Base-by-base conservation (phyloP, 2,888 invertebrate species). In the Polia nebulosa region DNA sequence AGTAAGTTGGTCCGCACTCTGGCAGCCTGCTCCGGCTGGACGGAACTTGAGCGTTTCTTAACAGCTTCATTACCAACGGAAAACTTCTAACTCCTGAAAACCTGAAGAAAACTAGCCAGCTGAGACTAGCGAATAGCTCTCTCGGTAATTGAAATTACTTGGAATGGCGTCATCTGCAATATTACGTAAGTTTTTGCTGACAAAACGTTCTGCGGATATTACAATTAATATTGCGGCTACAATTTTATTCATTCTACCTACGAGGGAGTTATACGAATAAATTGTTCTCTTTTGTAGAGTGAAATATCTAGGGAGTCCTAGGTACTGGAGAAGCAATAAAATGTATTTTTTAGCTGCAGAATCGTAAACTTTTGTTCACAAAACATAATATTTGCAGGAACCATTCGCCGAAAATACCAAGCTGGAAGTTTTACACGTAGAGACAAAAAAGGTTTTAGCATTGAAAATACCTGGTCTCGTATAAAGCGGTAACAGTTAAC, bases 1-100 rank as follows among this genome's bases (percentile, higher is more conserved):
- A 66, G 69, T 69, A 77, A 81, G 72, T 80, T 78, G 56, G 61
- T 68, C 74, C 20, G 51, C 44, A 15, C 25, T 52, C 58, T 61
- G 73, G 64, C 80, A 66, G 72, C 75, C 74, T 69, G 76, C 52
- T 32, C 49, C 72, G 68, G 72, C 67, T 76, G 66, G 78, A 59
- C 67, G 79, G 65, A 76, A 82, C 83, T 84, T 72, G 64, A 82
- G 67, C 69, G 72, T 81, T 84, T 71, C 76, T 84, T 80, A 85
- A 85, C 85, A 83, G 85, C 84, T 89, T 85, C 83, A 85, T 88
- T 88, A 87, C 81, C 69, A 64, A 80, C 72, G 74, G 76, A 66
- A 82, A 87, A 88, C 82, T 88, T 82, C 71, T 53, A 75, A 75
- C 83, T 66, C 39, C n/a, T 76, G 73, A 74, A 78, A 78, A 72